phyloP scores from a whole-genome alignment of 2,113 vertebrate genomes.

The Nymphicus hollandicus region DNA sequence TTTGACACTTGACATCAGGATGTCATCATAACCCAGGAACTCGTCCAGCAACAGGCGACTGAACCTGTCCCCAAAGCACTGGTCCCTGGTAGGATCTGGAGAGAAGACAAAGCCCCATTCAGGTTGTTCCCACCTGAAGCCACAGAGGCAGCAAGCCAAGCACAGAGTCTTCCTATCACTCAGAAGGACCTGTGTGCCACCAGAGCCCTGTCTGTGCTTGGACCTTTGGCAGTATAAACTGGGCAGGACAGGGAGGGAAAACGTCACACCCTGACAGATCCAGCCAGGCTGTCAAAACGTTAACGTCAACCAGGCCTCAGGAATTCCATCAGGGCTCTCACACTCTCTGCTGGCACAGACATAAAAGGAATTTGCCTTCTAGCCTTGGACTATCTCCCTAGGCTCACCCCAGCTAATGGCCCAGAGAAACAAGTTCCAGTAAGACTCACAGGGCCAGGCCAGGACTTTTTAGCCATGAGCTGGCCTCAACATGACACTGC shows the following conservation, averaged over 20 bases:
- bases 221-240: background rate
- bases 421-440: background rate
- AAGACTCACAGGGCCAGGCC: background rate
- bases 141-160: background rate
- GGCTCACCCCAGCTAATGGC: background rate
- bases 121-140: background rate
- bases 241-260: background rate
- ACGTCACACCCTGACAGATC: background rate
- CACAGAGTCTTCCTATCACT: background rate
- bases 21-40: slow-evolving; percentile 95
- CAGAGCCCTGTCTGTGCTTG: background rate
- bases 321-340: background rate
- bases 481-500: background rate
- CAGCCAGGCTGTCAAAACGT: background rate
- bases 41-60: slow-evolving; percentile 94
- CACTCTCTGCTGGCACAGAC: background rate
- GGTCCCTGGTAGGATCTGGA: slow-evolving; percentile 90
- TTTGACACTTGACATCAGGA: slow-evolving; percentile 98
- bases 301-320: background rate
- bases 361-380: background rate
- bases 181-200: background rate
- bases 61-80: slow-evolving; percentile 96
- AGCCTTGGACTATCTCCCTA: background rate
- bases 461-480: background rate
- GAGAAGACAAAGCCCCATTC: background rate